Conservation (phyloP, 2,888 invertebrate genomes). For the Hesperia comma region DNA sequence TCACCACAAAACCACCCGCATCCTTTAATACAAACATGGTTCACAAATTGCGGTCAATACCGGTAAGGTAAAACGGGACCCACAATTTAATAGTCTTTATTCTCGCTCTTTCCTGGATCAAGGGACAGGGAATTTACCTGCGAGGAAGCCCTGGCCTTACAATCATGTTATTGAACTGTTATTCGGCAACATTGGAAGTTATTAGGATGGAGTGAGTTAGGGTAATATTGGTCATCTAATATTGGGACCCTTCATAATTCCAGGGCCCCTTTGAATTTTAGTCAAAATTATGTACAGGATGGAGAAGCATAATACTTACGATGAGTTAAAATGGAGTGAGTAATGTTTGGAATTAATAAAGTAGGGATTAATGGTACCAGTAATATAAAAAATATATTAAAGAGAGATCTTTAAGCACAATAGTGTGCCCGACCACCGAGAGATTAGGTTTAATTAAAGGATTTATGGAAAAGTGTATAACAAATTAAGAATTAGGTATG, state of each 20-base stretch:
- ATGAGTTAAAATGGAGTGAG: too few species aligned
- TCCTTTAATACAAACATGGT: constrained; percentile 1
- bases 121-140: constrained; percentile 31
- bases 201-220: constrained; percentile 16
- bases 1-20: neutral
- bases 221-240: constrained; percentile 21
- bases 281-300: neutral
- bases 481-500: too few species aligned
- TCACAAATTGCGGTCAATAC: constrained; percentile 53
- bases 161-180: constrained; percentile 71
- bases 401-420: too few species aligned
- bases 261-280: neutral
- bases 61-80: constrained; percentile 61
- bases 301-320: neutral
- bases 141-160: constrained; percentile 53
- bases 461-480: too few species aligned
- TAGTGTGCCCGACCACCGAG: too few species aligned
- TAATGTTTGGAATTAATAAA: too few species aligned
- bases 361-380: too few species aligned
- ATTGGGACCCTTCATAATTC: neutral
- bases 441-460: too few species aligned
- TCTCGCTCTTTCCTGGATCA: constrained; percentile 57
- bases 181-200: constrained; percentile 56
- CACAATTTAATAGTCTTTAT: constrained; percentile 77
- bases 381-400: too few species aligned